A percentile compares a stretch with the other conserved stretches of the same genome.
Conservation (phyloP, 1,140 invertebrate species). For the Leguminivora glycinivorella region DNA sequence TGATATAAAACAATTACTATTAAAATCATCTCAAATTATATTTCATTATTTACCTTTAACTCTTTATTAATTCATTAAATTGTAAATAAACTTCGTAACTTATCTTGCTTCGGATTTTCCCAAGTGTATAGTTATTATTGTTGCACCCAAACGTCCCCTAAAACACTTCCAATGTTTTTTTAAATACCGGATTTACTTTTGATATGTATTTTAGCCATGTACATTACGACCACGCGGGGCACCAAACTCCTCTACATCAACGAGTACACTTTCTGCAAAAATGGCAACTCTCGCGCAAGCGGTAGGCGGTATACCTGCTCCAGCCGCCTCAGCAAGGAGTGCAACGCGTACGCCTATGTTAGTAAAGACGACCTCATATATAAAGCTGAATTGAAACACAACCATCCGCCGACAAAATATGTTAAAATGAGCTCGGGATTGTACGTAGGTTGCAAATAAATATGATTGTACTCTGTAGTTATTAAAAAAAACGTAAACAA, state of each 20-base stretch:
- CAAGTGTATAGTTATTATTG: no score
- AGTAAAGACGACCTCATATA: constrained; percentile 28
- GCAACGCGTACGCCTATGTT: constrained; percentile 41
- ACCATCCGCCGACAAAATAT: constrained; percentile 33
- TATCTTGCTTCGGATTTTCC: no score
- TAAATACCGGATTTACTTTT: background rate
- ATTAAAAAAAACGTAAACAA: no score
- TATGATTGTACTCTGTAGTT: background rate
- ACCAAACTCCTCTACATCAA: constrained; percentile 29
- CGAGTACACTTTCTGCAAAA: constrained; percentile 39
- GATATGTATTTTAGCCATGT: constrained; percentile 32
- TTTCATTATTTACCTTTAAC: no score
- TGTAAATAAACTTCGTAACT: no score
- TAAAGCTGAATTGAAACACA: constrained; percentile 28
- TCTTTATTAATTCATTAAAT: no score
- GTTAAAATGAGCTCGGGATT: constrained; percentile 14
- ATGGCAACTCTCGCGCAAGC: constrained; percentile 8
- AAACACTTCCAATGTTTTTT: no score
- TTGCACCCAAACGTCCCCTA: no score
- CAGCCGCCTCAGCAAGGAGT: constrained; percentile 25
- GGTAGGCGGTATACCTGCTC: constrained; percentile 41
- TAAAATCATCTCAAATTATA: no score
- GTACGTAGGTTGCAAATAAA: constrained; percentile 28
- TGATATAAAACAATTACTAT: no score
- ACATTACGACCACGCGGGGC: constrained; percentile 33